Conservation (phyloP, 2,888 invertebrate species). For the Microchrysa polita region DNA sequence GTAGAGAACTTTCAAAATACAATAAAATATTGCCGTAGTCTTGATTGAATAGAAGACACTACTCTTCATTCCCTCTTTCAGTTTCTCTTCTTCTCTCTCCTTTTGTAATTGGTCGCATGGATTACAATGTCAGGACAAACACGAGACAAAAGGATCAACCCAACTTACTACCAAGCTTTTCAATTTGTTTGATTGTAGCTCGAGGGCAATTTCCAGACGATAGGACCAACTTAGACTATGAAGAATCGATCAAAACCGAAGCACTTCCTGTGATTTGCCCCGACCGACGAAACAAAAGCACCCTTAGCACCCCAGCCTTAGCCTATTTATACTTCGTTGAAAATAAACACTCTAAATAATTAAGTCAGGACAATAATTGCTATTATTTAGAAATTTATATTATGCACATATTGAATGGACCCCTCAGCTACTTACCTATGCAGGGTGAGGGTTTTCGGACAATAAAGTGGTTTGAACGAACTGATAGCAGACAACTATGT, state of each 20-base stretch:
- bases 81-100: too few species aligned
- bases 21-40: too few species aligned
- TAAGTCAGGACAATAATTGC: constrained; percentile 35
- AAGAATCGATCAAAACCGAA: constrained; percentile 16
- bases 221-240: background rate
- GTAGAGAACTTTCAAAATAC: too few species aligned
- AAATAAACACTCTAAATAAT: constrained; percentile 37
- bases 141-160: constrained; percentile 8
- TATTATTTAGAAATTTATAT: constrained; percentile 28
- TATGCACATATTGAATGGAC: constrained; percentile 26
- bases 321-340: background rate
- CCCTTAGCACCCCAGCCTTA: background rate
- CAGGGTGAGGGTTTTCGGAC: background rate
- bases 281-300: background rate
- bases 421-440: background rate
- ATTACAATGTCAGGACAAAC: background rate
- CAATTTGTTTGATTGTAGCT: constrained; percentile 32
- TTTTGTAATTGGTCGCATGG: too few species aligned
- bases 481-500: too few species aligned
- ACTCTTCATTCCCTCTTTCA: too few species aligned
- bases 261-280: background rate
- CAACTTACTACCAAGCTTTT: constrained; percentile 16
- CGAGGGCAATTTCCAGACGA: background rate
- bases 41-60: too few species aligned
- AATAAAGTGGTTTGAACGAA: background rate